Evolutionary conservation across 2,888 invertebrate species (phyloP).

Genomic region (Eristalinus sepulchralis): DNA sequence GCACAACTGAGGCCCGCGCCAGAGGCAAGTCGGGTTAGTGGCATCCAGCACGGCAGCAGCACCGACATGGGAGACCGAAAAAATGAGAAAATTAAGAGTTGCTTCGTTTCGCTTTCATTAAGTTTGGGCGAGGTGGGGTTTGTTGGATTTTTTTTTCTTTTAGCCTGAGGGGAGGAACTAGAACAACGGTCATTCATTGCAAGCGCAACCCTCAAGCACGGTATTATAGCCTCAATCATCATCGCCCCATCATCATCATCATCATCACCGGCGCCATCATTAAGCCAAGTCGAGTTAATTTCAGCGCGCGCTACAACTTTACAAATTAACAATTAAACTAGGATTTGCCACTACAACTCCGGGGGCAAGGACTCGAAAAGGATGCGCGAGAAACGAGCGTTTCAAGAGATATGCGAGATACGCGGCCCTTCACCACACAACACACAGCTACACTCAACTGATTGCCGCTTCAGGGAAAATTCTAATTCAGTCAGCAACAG

Average conservation of each 20-base stretch:
- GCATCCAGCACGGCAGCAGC: not conserved
- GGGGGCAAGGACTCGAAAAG: constrained; percentile 35
- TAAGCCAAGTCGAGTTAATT: constrained; percentile 61
- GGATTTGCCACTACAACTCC: constrained; percentile 52
- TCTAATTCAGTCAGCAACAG: constrained; percentile 65
- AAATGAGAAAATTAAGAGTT: constrained; percentile 26
- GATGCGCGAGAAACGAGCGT: not conserved
- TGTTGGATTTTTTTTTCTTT: not conserved
- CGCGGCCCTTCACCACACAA: not conserved
- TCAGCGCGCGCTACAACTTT: constrained; percentile 64
- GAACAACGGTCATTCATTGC: constrained; percentile 23
- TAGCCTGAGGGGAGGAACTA: not conserved
- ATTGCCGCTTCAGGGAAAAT: constrained; percentile 63
- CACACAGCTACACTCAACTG: constrained; percentile 49
- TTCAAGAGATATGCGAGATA: too few species aligned
- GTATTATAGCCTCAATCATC: constrained; percentile 13
- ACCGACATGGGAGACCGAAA: not conserved
- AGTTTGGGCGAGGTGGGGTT: not conserved
- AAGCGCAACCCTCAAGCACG: constrained; percentile 22
- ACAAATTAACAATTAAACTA: constrained; percentile 70
- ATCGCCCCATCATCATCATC: not conserved
- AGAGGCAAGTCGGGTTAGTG: constrained; percentile 23
- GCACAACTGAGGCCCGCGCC: constrained; percentile 4
- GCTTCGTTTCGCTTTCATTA: constrained; percentile 39
- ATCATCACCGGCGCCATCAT: constrained; percentile 44